These are phyloP conservation scores for Festucalex cinctus DNA, from an alignment of 2,113 vertebrate species.

Conservation along the genomic window DNA sequence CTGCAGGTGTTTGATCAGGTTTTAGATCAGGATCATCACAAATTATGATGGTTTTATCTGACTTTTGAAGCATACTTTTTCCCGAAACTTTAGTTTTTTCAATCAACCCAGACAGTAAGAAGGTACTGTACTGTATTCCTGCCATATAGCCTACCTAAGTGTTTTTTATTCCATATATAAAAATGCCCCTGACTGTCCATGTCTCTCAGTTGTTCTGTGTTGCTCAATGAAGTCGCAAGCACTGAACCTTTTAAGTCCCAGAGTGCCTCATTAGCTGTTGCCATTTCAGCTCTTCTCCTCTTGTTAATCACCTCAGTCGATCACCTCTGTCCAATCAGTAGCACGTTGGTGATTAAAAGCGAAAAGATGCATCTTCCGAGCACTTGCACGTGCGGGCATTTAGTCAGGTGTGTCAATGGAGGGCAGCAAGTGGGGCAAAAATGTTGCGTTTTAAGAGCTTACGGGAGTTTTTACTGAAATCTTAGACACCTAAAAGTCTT, in stretches of 20 bases:
- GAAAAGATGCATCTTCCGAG: slow-evolving; percentile 28
- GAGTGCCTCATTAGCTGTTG: slow-evolving; percentile 76
- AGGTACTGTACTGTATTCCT: neutral
- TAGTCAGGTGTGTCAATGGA: slow-evolving; percentile 5
- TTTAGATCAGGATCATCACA: too few species aligned
- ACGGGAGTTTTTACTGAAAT: neutral
- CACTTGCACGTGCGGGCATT: slow-evolving; percentile 5
- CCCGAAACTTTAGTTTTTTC: neutral
- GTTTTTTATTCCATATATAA: neutral
- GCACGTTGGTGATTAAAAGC: slow-evolving; percentile 51
- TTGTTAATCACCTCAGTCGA: slow-evolving; percentile 73
- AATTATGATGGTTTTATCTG: neutral
- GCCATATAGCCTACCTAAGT: neutral
- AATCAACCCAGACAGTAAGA: neutral
- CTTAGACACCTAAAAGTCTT: neutral
- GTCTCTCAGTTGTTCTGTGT: slow-evolving; percentile 36
- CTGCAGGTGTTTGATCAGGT: too few species aligned
- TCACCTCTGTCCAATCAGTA: slow-evolving; percentile 60
- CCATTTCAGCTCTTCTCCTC: slow-evolving; percentile 65
- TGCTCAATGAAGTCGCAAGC: slow-evolving; percentile 65
- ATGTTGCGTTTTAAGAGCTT: neutral
- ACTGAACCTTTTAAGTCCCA: slow-evolving; percentile 60
- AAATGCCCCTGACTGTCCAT: neutral
- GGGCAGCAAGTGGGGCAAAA: neutral
- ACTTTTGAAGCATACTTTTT: neutral